Evolutionary conservation across 2,888 invertebrate species (phyloP), one percentile per base, ranked within the genome.

Genomic region (Stenurella melanura): DNA sequence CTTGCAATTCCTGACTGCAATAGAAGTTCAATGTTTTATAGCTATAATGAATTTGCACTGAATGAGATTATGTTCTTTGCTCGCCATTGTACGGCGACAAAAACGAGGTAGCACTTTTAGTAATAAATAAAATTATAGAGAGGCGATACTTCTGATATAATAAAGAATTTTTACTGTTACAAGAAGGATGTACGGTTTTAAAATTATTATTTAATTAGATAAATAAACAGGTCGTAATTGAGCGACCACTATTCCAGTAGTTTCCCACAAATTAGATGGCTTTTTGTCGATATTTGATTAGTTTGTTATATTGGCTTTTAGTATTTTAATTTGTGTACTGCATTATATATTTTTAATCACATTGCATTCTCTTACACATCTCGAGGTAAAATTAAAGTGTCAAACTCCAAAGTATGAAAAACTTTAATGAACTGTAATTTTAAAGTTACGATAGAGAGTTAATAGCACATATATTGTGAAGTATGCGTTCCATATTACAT

Each of bases 51-150:
- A 50, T 50, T 50, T 50, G 50, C 50, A n/a, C 50, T 50, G n/a
- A 50, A 50, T 50, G n/a, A 50, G 50, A 50, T 50, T 50, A n/a
- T 50, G n/a, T 50, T 50, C 50, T 50, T n/a, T 50, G 50, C 50
- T 50, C 50, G n/a, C n/a, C 50, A 50, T 50, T 50, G n/a, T 50
- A n/a, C 6, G n/a, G 3, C n/a, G n/a, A n/a, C n/a, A 50, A 50
- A 50, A 50, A 50, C 50, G 50, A 50, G n/a, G 50, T 50, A n/a
- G 50, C n/a, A 50, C 50, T 6, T 50, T 50, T 50, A 50, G 50
- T 50, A 50, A 50, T 50, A 50, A 50, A 50, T 50, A n/a, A 50
- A n/a, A n/a, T 50, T 50, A 50, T 50, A 50, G 50, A 50, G 50
- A 50, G n/a, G 50, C 15, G 50, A 50, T 50, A 50, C 50, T n/a